These are phyloP conservation scores for Halocaridina rubra DNA, from an alignment of 2,888 invertebrate genomes.

Conservation along the genomic window DNA sequence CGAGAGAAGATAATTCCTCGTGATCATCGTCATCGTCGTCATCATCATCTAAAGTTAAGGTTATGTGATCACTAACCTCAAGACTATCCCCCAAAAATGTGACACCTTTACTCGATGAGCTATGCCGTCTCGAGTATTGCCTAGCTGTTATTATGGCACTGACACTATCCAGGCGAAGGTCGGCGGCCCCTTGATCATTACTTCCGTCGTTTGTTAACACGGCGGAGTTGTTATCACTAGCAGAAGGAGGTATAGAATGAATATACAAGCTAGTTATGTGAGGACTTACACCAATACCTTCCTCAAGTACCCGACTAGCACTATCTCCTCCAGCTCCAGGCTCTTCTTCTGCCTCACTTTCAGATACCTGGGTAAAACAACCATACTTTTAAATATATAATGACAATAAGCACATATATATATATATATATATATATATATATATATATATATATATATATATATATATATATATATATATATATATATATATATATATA, in stretches of 20 bases:
- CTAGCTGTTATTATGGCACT: conserved; percentile 62
- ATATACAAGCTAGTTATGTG: conserved; percentile 32
- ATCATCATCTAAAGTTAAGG: conserved; percentile 46
- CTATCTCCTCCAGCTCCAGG: conserved; percentile 33
- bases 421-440: conserved; percentile 28
- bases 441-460: conserved; percentile 19
- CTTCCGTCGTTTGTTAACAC: conserved; percentile 1
- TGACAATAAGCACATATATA: conserved; percentile 21
- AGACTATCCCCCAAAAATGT: conserved; percentile 27
- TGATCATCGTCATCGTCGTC: conserved; percentile 10
- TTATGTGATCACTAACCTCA: conserved; percentile 39
- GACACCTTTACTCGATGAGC: conserved; percentile 38
- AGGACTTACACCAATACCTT: conserved; percentile 18
- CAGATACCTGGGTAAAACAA: conserved; percentile 56
- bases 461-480: conserved; percentile 17
- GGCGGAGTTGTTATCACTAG: conserved; percentile 25
- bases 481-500: conserved; percentile 34
- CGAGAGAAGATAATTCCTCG: conserved; percentile 9
- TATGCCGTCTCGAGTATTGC: conserved; percentile 47
- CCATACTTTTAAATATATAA: no score
- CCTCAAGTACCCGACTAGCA: conserved; percentile 45
- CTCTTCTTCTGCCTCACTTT: conserved; percentile 43
- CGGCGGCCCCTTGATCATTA: conserved; percentile 39
- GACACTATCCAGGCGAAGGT: conserved; percentile 61
- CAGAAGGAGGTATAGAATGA: conserved; percentile 29